Conservation (phyloP, 2,888 invertebrate genomes). For the Bhutanitis thaidina region DNA sequence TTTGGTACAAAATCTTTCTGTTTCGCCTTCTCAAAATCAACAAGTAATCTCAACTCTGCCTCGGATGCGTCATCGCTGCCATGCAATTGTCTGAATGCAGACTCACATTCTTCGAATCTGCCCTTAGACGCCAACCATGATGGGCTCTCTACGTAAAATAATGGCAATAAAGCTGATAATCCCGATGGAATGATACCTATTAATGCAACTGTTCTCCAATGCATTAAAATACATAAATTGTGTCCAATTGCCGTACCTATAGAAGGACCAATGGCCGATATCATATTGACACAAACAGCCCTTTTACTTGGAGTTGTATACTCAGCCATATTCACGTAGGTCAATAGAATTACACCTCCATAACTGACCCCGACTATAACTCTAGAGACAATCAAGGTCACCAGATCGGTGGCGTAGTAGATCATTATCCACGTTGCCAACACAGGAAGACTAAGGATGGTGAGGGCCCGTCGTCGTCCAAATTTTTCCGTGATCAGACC, state of each 20-base stretch:
- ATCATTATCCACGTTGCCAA: slow-evolving; percentile 15
- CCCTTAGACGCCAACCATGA: slow-evolving; percentile 30
- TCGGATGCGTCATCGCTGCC: slow-evolving; percentile 14
- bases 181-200: slow-evolving; percentile 24
- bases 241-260: slow-evolving; percentile 25
- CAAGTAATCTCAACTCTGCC: slow-evolving; percentile 13
- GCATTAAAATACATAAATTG: slow-evolving; percentile 22
- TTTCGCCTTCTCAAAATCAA: slow-evolving; percentile 3
- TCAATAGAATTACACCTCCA: slow-evolving; percentile 14
- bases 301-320: slow-evolving; percentile 17
- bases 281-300: slow-evolving; percentile 21
- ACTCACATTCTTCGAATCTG: slow-evolving; percentile 23
- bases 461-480: slow-evolving; percentile 11
- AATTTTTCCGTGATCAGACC: slow-evolving; percentile 13
- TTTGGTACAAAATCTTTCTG: slow-evolving; percentile 4
- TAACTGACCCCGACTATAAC: slow-evolving; percentile 25
- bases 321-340: slow-evolving; percentile 14
- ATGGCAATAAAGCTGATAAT: slow-evolving; percentile 19
- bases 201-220: slow-evolving; percentile 27
- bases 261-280: slow-evolving; percentile 23
- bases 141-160: slow-evolving; percentile 29
- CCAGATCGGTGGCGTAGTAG: slow-evolving; percentile 2
- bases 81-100: slow-evolving; percentile 21
- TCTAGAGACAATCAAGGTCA: slow-evolving; percentile 10
- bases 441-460: slow-evolving; percentile 4